These are phyloP conservation scores for Drosophila atripex DNA, from an alignment of 2,888 invertebrate genomes.

Conservation along the genomic window DNA sequence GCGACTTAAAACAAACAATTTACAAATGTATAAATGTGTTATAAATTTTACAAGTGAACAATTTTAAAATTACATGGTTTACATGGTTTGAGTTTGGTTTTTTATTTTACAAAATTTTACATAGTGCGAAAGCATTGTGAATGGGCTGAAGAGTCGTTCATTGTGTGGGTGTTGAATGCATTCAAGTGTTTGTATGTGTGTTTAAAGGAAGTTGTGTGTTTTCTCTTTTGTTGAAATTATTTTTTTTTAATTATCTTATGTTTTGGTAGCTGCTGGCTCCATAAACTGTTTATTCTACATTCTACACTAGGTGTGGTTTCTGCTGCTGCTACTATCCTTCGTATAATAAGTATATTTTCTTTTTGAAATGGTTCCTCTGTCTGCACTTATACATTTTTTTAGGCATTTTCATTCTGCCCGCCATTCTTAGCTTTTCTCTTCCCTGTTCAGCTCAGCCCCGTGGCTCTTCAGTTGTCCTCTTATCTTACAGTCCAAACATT, in stretches of 20 bases:
- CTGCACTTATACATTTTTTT: constrained; percentile 35
- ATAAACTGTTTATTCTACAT: constrained; percentile 62
- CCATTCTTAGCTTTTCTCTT: constrained; percentile 8
- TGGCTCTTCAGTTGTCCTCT: constrained; percentile 33
- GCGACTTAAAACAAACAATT: constrained; percentile 70
- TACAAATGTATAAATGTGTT: constrained; percentile 71
- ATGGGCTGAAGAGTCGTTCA: constrained; percentile 63
- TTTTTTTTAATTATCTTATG: constrained; percentile 22
- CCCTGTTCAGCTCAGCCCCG: constrained; percentile 5
- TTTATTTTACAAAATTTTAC: constrained; percentile 73
- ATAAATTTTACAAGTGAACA: constrained; percentile 69
- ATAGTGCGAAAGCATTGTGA: constrained; percentile 77
- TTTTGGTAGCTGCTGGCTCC: constrained; percentile 54
- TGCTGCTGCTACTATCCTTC: constrained; percentile 34
- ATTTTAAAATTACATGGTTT: constrained; percentile 64
- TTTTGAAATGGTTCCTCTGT: constrained; percentile 65
- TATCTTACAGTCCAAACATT: constrained; percentile 50
- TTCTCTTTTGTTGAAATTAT: constrained; percentile 16
- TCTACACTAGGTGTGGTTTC: constrained; percentile 64
- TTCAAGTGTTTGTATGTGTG: constrained; percentile 17
- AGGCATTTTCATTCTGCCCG: constrained; percentile 20
- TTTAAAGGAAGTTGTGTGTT: constrained; percentile 25
- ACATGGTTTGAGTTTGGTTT: constrained; percentile 40
- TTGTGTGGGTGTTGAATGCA: constrained; percentile 41
- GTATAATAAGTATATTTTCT: constrained; percentile 37